Evolutionary conservation across 2,888 invertebrate genomes (phyloP), one percentile per base, ranked within the genome.

Genomic region (Ophioninae sp.): DNA sequence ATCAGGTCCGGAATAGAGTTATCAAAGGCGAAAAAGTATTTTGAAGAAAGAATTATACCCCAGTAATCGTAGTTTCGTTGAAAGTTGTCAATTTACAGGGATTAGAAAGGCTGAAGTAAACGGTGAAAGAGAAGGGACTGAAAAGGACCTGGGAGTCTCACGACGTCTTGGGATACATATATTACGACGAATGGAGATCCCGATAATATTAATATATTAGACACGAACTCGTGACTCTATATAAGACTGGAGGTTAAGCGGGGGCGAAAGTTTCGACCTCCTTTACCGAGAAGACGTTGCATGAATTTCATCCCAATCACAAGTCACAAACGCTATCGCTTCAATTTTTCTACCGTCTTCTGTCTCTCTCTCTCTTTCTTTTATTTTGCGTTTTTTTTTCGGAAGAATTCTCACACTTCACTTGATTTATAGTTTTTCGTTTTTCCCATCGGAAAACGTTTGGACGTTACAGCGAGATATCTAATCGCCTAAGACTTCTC

Each of bases 261-360:
- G 64, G 83, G 76, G 72, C 76, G 79, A 72, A 79, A 67, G 76
- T 83, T 72, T 80, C 83, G 79, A 79, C 83, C 72, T 79, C 61
- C 23, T 79, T 83, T 76, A 62, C 69, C 56, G 8, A 73, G 77
- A 78, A 77, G 7, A n/a, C 76, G 68, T 68, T 68, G 23, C 59
- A 61, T 59, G 67, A 67, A 72, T 70, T 72, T 78, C 50, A 44
- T 23, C 69, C 72, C 64, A 70, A 44, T 79, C 64, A 64, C 44
- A 44, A 44, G 41, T 41, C 23, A 37, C 13, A 50, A 37, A 44
- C 21, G 41, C 69, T 77, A 77, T 77, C 77, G 30, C 23, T 56
- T 21, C 37, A n/a, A 21, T 75, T 30, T 64, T 56, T 20, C 50
- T 61, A n/a, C 37, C 37, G 39, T 37, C 39, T 8, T 57, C 21